Evolutionary conservation across 2,888 invertebrate species (phyloP).

Genomic region (Drosophila neonasuta): DNA sequence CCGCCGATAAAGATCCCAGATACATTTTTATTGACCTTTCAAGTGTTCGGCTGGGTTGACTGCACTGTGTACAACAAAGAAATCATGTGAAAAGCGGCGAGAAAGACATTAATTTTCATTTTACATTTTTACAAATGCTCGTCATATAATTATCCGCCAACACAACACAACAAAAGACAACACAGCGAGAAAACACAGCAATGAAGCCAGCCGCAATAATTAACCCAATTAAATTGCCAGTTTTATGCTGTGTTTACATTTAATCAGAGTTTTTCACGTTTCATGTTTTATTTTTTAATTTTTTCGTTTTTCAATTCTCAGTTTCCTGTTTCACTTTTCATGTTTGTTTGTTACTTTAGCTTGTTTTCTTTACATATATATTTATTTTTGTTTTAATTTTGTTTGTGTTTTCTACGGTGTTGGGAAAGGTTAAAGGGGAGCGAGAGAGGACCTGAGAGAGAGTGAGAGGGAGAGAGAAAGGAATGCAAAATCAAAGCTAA

Average conservation of each 20-base stretch:
- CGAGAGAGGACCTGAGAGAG: not conserved
- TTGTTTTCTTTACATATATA: slow-evolving; percentile 24
- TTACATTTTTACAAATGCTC: slow-evolving; percentile 20
- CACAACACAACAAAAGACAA: not conserved
- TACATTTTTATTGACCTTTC: slow-evolving; percentile 23
- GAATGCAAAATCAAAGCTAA: slow-evolving; percentile 27
- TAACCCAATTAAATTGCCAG: slow-evolving; percentile 45
- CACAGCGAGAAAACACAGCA: not conserved
- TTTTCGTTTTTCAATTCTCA: not conserved
- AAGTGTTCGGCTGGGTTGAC: slow-evolving; percentile 25
- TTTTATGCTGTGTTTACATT: slow-evolving; percentile 45
- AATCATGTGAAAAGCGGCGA: slow-evolving; percentile 19
- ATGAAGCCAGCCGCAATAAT: slow-evolving; percentile 17
- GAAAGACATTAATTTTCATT: slow-evolving; percentile 31
- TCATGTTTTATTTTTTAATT: no score
- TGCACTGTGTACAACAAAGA: slow-evolving; percentile 11
- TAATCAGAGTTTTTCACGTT: slow-evolving; percentile 27
- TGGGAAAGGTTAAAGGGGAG: not conserved
- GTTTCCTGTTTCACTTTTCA: slow-evolving; percentile 44
- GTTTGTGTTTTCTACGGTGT: slow-evolving; percentile 26
- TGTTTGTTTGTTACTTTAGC: slow-evolving; percentile 30
- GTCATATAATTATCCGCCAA: slow-evolving; percentile 22
- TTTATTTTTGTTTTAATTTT: slow-evolving; percentile 27
- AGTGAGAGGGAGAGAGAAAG: not conserved
- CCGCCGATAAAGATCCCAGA: slow-evolving; percentile 14